These are phyloP conservation scores for Thereva nobilitata DNA, from an alignment of 2,888 invertebrate species.

Conservation along the genomic window DNA sequence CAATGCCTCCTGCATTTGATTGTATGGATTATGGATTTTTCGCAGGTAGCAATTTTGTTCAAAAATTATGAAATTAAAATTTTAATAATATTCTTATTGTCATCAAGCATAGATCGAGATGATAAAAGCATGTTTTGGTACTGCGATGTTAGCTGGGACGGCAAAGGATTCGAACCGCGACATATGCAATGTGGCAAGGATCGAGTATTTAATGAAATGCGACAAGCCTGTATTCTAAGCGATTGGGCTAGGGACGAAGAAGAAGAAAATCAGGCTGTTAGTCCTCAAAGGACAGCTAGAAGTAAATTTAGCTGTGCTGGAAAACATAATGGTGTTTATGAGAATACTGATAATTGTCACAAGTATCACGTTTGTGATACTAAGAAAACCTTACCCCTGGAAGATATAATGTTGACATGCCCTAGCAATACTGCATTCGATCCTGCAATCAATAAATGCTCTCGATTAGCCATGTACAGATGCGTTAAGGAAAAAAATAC, in stretches of 20 bases:
- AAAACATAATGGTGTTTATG: constrained; percentile 41
- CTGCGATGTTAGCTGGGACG: constrained; percentile 43
- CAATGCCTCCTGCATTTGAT: constrained; percentile 32
- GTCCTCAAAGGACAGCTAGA: too few species aligned
- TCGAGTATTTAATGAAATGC: constrained; percentile 40
- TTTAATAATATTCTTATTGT: background rate
- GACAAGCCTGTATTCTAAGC: constrained; percentile 41
- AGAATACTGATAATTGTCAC: constrained; percentile 41
- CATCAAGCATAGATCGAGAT: background rate
- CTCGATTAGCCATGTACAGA: constrained; percentile 37
- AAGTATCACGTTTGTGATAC: constrained; percentile 43
- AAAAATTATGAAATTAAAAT: background rate
- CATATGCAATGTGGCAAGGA: constrained; percentile 44
- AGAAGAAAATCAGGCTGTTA: background rate
- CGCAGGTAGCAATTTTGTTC: constrained; percentile 36
- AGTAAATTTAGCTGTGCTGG: constrained; percentile 1
- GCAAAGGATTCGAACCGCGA: constrained; percentile 39
- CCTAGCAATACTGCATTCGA: constrained; percentile 42
- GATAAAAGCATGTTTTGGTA: constrained; percentile 44
- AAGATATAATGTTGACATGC: constrained; percentile 41
- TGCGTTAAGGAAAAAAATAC: constrained; percentile 22
- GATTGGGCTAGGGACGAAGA: constrained; percentile 25
- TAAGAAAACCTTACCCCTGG: constrained; percentile 39
- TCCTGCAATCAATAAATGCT: constrained; percentile 34
- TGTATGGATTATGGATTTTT: constrained; percentile 44